These are phyloP conservation scores for Lypha dubia DNA, from an alignment of 2,888 invertebrate genomes.

Conservation along the genomic window DNA sequence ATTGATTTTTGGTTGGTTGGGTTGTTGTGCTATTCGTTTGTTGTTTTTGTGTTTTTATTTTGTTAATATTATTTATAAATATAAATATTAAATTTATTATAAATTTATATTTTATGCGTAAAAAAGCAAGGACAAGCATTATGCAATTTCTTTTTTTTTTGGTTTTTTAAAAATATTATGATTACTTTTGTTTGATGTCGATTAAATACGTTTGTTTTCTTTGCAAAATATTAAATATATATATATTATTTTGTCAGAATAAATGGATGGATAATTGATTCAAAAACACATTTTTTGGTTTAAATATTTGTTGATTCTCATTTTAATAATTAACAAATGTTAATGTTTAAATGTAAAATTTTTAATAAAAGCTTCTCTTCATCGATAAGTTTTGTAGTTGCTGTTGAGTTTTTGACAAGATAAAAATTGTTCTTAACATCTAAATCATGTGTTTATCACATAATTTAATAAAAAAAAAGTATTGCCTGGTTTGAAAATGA, in stretches of 20 bases:
- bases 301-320: slow-evolving; percentile 46
- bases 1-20: slow-evolving; percentile 12
- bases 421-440: slow-evolving; percentile 2
- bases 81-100: slow-evolving; percentile 62
- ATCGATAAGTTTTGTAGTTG: background rate
- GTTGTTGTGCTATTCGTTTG: slow-evolving; percentile 56
- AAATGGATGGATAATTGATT: slow-evolving; percentile 76
- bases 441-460: slow-evolving; percentile 7
- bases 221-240: slow-evolving; percentile 60
- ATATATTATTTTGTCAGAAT: slow-evolving; percentile 71
- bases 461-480: background rate
- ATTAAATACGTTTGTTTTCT: slow-evolving; percentile 57
- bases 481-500: background rate
- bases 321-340: slow-evolving; percentile 51
- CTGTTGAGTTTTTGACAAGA: slow-evolving; percentile 11
- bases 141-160: slow-evolving; percentile 66
- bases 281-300: slow-evolving; percentile 66
- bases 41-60: slow-evolving; percentile 45
- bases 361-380: slow-evolving; percentile 50
- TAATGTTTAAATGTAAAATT: slow-evolving; percentile 57
- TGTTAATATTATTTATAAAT: slow-evolving; percentile 50
- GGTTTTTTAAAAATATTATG: slow-evolving; percentile 60
- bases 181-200: slow-evolving; percentile 42
- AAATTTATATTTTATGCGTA: slow-evolving; percentile 73
- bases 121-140: slow-evolving; percentile 74